phyloP scores from a whole-genome alignment of 2,113 vertebrate genomes.

The Indicator indicator region DNA sequence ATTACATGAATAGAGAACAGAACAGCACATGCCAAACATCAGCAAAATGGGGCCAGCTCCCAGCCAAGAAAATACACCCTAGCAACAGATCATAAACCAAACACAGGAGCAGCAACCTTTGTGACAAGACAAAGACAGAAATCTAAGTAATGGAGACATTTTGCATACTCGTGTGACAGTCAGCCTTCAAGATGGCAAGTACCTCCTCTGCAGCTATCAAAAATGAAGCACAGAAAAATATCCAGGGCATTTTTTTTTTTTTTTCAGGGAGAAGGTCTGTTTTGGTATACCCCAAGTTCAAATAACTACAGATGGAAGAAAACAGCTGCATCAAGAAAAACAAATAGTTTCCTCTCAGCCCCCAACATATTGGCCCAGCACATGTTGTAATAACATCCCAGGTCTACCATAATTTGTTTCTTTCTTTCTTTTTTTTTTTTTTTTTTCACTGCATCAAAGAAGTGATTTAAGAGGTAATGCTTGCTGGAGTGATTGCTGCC shows the following conservation, averaged over 20 bases:
- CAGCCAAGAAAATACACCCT: conserved; percentile 27
- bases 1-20: conserved; percentile 46
- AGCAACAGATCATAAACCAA: conserved; percentile 55
- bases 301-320: conserved; percentile 7
- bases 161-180: neutral
- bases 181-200: neutral
- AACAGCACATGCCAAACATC: conserved; percentile 47
- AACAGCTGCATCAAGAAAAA: conserved; percentile 17
- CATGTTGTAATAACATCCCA: neutral
- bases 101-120: neutral
- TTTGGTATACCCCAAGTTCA: neutral
- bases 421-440: neutral
- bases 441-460: neutral
- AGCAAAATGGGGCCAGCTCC: conserved; percentile 20
- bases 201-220: neutral
- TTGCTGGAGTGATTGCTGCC: neutral
- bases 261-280: neutral
- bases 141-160: neutral
- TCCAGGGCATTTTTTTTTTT: neutral
- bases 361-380: neutral
- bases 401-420: neutral
- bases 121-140: neutral
- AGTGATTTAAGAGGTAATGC: neutral
- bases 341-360: neutral
- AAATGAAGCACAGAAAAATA: neutral